Evolutionary conservation across 2,888 invertebrate genomes (phyloP), one percentile per base, ranked within the genome.

Genomic region (Xestia ashworthii): DNA sequence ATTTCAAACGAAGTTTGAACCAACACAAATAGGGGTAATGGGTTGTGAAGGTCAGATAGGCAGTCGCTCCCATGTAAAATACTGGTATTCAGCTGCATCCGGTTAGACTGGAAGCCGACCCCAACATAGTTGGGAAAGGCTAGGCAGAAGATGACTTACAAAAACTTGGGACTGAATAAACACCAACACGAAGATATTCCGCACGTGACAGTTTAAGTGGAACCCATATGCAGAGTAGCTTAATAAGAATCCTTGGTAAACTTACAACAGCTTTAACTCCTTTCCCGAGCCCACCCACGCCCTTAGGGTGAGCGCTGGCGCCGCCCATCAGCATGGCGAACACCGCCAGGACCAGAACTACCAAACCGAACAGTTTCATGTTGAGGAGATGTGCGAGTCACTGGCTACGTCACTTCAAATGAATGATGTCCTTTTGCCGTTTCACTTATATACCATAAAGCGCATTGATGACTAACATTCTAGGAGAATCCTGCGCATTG

Each of bases 311-410:
- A 6, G 90, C 90, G 58, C 74, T 78, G 32, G 84, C 69, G 14
- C 77, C 80, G 25, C 85, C 80, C 73, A 89, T 44, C 77, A 90
- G 71, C 83, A 91, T 74, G 16, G 89, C 89, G 46, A 90, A 68
- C 62, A 87, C 82, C 32, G 89, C 89, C 81, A 90, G 69, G 44
- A 88, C 85, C 50, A 89, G 32, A 25, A 86, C 73, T n/a, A 88
- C 82, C 0, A 91, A 69, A 71, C 76, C 72, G 65, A 85, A 81
- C 70, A 90, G 83, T 77, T 90, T 90, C 89, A 91, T 91, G 41
- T 74, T 84, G 78, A 75, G 44, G 77, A 74, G 44, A 70, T 86
- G 66, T 70, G 62, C 16, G 38, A 38, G 48, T 69, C 46, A 44
- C 73, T 80, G 44, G 32, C 41, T 44, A 32, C 71, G 77, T 67